Conservation (phyloP, 2,797 vertebrate genomes). For the Chloroceryle inda region DNA sequence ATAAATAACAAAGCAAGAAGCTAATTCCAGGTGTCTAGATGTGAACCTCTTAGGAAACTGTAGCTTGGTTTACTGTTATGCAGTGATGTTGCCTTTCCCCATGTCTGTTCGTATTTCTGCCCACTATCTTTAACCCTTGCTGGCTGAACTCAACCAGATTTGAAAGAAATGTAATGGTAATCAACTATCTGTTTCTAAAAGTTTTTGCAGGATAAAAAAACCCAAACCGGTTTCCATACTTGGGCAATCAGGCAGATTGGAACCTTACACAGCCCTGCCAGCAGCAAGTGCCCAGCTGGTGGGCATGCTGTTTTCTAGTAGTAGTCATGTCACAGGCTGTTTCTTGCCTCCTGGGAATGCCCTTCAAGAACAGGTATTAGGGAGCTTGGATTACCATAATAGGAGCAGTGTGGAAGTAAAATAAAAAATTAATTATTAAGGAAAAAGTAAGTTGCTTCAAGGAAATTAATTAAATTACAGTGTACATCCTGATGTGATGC, state of each 20-base stretch:
- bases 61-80: not conserved
- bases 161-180: not conserved
- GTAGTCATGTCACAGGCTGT: accelerated
- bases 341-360: not conserved
- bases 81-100: not conserved
- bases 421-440: not conserved
- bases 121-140: not conserved
- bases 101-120: not conserved
- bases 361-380: not conserved
- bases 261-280: not conserved
- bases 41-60: not conserved
- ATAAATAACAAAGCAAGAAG: not conserved
- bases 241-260: not conserved
- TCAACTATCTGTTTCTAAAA: not conserved
- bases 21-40: not conserved
- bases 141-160: not conserved
- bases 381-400: not conserved
- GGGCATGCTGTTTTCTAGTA: not conserved
- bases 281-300: not conserved
- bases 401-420: not conserved
- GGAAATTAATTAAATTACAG: not conserved
- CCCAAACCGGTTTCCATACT: not conserved
- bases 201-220: not conserved
- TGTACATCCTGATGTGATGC: not conserved
- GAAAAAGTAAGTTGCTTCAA: not conserved